Conservation (phyloP, 2,888 invertebrate species). For the Xestia xanthographa region DNA sequence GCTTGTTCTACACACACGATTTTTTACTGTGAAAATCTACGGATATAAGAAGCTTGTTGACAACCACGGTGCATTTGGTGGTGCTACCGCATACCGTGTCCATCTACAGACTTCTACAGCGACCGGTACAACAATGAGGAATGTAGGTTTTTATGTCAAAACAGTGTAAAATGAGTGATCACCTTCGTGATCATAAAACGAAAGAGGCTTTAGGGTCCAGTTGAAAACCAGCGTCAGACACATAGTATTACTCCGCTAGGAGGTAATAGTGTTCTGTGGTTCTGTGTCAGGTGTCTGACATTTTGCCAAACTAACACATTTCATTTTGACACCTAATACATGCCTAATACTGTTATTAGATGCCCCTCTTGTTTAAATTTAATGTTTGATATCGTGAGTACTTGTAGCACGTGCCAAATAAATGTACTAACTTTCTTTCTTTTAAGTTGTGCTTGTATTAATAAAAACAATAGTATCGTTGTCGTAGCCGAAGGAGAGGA, state of each 20-base stretch:
- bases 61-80: neutral
- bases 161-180: too few relatives aligned
- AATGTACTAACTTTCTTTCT: neutral
- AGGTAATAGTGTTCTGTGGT: too few relatives aligned
- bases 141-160: neutral
- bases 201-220: neutral
- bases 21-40: neutral
- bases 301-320: neutral
- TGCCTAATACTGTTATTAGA: too few relatives aligned
- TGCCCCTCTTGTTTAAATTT: too few relatives aligned
- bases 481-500: conserved; percentile 81
- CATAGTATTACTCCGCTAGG: too few relatives aligned
- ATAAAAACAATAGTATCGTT: conserved; percentile 57
- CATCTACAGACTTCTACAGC: neutral
- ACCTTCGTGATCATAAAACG: neutral
- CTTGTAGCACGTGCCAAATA: neutral
- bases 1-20: neutral
- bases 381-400: neutral
- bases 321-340: too few relatives aligned
- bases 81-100: neutral
- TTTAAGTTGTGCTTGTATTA: conserved; percentile 31
- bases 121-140: neutral
- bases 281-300: too few relatives aligned
- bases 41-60: neutral
- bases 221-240: neutral